phyloP scores from a whole-genome alignment of 2,113 vertebrate genomes.

The Glareola pratincola region DNA sequence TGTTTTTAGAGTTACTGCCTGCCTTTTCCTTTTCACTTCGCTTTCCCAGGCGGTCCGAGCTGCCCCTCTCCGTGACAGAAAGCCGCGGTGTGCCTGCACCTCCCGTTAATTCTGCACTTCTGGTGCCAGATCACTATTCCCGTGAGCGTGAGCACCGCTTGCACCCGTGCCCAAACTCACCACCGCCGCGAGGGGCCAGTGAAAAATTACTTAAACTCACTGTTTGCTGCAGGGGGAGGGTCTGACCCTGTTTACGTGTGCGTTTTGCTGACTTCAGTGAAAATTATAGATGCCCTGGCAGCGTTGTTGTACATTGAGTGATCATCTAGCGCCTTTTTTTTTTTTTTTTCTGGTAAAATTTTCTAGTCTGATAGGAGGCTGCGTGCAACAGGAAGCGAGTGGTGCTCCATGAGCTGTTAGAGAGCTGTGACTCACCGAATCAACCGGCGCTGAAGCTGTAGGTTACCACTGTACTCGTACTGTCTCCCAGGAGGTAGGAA shows the following conservation, averaged over 20 bases:
- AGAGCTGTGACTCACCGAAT: constrained; percentile 21
- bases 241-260: not conserved
- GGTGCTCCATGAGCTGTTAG: not conserved
- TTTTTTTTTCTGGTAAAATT: not conserved
- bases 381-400: constrained; percentile 39
- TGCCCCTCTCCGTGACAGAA: not conserved
- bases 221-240: not conserved
- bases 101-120: not conserved
- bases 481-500: not conserved
- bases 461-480: not conserved
- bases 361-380: not conserved
- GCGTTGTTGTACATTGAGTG: not conserved
- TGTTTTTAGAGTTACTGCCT: not conserved
- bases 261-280: not conserved
- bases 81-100: not conserved
- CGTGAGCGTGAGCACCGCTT: not conserved
- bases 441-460: not conserved
- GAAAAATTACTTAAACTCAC: not conserved
- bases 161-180: not conserved
- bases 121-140: not conserved
- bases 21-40: not conserved
- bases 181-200: not conserved
- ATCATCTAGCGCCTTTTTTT: not conserved
- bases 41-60: not conserved
- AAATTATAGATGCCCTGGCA: not conserved